Percentiles rank a stretch among this genome's conserved stretches.
Evolutionary conservation across 2,797 vertebrate genomes (phyloP).

Genomic region (Mormyrus proboscirostris): DNA sequence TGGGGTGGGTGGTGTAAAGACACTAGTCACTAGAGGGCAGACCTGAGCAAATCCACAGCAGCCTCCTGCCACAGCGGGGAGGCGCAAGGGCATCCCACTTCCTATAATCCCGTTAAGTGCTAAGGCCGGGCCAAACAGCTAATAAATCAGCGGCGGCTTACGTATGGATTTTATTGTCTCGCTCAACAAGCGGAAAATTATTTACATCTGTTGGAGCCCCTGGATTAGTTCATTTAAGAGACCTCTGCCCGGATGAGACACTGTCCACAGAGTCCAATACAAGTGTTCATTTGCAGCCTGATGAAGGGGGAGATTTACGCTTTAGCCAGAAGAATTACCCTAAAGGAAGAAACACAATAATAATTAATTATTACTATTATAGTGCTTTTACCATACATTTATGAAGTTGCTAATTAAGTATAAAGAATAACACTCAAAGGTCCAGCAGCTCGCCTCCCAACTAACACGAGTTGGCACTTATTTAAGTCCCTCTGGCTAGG

Average conservation of each 20-base stretch:
- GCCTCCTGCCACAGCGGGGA: not conserved
- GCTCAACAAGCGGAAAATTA: conserved; percentile 12
- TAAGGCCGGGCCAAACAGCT: not conserved
- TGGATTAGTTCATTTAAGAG: not conserved
- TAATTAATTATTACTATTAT: not conserved
- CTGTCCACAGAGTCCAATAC: too few relatives aligned
- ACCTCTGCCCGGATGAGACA: not conserved
- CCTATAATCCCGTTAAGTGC: conserved; percentile 11
- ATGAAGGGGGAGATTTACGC: not conserved
- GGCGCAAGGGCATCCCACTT: not conserved
- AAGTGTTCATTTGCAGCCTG: not conserved
- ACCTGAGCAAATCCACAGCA: not conserved
- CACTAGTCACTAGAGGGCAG: not conserved
- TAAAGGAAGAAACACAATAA: not conserved
- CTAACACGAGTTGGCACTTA: not conserved
- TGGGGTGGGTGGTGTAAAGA: not conserved
- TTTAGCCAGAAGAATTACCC: not conserved
- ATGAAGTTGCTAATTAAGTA: not conserved
- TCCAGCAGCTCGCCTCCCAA: not conserved
- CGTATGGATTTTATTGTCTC: conserved; percentile 18
- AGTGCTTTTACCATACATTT: not conserved
- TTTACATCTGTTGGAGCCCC: not conserved
- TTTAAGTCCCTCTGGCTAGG: not conserved
- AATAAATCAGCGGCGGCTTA: conserved; percentile 19
- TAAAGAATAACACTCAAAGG: not conserved